Evolutionary conservation across 2,888 invertebrate genomes (phyloP), one percentile per base, ranked within the genome.

Genomic region (Luffia ferchaultella): DNA sequence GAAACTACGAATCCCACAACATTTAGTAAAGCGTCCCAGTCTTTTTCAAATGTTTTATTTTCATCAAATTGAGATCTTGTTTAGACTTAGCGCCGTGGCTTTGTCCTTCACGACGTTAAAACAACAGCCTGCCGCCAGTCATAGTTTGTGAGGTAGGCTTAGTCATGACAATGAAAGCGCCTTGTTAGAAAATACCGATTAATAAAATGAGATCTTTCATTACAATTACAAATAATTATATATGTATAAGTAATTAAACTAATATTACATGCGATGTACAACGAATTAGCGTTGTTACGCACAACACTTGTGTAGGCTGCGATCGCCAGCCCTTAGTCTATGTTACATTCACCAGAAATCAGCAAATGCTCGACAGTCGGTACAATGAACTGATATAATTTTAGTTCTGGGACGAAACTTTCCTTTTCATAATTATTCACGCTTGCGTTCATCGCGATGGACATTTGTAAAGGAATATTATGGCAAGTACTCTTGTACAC

Each of bases 181-280:
- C 83, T 82, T 82, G 83, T 83, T 82, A 83, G 75, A 79, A 80
- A 83, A 82, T 83, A 83, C 83, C 83, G 83, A 83, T 82, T 83
- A 83, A 80, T 83, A 79, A 82, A 82, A 83, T 83, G 83, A 83
- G 83, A 83, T 83, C 83, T 82, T 83, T 82, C 80, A 83, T 83
- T 83, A 82, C 73, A 83, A 78, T 79, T 83, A 82, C 76, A 74
- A 79, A 80, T 79, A 78, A 78, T 78, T 73, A 78, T 75, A 79
- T 76, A 79, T 73, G 80, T 75, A 76, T 73, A 73, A 15, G 43
- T 19, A 20, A 49, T 75, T 82, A 77, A 80, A 76, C 79, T 82
- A 82, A 70, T 74, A 73, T 79, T 82, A 82, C 76, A 76, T 76
- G 75, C 70, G 78, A 76, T 75, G 77, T 73, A 83, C 78, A 82